These are phyloP conservation scores for Argyrosomus regius DNA, from an alignment of 2,797 vertebrate species.

Conservation along the genomic window DNA sequence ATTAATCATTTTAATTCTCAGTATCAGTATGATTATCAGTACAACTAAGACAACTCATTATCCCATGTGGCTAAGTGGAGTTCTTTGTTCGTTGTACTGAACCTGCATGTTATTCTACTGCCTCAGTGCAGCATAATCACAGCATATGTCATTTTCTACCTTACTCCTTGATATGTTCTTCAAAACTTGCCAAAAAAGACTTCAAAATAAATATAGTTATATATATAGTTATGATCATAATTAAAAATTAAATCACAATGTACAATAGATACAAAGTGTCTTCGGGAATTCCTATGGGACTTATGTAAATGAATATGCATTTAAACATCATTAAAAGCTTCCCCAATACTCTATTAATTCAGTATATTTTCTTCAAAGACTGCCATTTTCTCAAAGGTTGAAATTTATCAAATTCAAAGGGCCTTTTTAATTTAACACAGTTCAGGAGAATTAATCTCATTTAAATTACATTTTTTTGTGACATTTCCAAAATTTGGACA, in stretches of 20 bases:
- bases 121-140: constrained; percentile 9
- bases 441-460: constrained; percentile 44
- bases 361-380: constrained; percentile 47
- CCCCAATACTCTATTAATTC: constrained; percentile 32
- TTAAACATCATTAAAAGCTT: constrained; percentile 47
- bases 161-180: background rate
- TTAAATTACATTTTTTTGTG: constrained; percentile 50
- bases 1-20: constrained; percentile 38
- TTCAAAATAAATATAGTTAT: constrained; percentile 3
- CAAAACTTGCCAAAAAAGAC: background rate
- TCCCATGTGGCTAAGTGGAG: constrained; percentile 36
- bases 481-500: constrained; percentile 48
- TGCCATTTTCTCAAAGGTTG: constrained; percentile 35
- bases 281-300: constrained; percentile 35
- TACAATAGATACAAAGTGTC: constrained; percentile 18
- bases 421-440: constrained; percentile 45
- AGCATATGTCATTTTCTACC: background rate
- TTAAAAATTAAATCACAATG: constrained; percentile 36
- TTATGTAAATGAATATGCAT: constrained; percentile 34
- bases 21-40: constrained; percentile 47
- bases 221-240: constrained; percentile 13
- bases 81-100: constrained; percentile 41
- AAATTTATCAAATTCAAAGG: constrained; percentile 45
- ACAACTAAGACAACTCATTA: constrained; percentile 45
- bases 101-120: constrained; percentile 19